These are phyloP conservation scores for Sphenopsis melanotis DNA, from an alignment of 2,797 vertebrate species.

Conservation along the genomic window DNA sequence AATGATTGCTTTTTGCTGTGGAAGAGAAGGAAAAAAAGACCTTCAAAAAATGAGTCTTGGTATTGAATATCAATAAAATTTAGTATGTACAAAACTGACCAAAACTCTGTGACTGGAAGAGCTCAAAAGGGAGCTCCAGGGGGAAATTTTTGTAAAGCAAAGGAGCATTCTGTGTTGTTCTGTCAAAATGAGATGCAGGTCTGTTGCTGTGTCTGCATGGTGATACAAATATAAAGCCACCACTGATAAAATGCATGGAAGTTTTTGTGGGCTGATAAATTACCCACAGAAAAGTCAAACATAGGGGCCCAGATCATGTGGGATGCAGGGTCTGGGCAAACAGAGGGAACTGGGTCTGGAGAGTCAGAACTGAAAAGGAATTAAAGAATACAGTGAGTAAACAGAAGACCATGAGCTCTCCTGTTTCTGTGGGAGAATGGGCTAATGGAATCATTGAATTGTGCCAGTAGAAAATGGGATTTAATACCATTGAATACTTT, in stretches of 20 bases:
- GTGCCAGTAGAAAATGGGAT: neutral
- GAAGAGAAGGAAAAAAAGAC: neutral
- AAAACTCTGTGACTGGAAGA: neutral
- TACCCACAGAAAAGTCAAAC: neutral
- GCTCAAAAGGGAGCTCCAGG: neutral
- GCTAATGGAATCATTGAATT: neutral
- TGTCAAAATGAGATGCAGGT: neutral
- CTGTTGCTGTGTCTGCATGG: neutral
- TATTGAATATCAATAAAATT: neutral
- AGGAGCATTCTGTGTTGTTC: neutral
- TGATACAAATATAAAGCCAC: neutral
- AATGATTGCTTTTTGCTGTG: neutral
- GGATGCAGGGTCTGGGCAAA: neutral
- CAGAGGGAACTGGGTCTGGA: neutral
- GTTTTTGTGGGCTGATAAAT: neutral
- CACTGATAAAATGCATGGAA: neutral
- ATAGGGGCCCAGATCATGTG: fast-evolving
- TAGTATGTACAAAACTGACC: neutral
- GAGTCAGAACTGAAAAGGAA: neutral
- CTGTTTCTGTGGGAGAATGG: neutral
- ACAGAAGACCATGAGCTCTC: neutral
- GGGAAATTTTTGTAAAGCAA: neutral
- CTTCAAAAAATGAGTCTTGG: neutral
- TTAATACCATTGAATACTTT: neutral
- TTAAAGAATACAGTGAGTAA: neutral